A percentile compares a stretch with the other conserved stretches of the same genome.
Conservation (phyloP, 92 coral and sea anemone species). For the Parazoanthus atlanticus region DNA sequence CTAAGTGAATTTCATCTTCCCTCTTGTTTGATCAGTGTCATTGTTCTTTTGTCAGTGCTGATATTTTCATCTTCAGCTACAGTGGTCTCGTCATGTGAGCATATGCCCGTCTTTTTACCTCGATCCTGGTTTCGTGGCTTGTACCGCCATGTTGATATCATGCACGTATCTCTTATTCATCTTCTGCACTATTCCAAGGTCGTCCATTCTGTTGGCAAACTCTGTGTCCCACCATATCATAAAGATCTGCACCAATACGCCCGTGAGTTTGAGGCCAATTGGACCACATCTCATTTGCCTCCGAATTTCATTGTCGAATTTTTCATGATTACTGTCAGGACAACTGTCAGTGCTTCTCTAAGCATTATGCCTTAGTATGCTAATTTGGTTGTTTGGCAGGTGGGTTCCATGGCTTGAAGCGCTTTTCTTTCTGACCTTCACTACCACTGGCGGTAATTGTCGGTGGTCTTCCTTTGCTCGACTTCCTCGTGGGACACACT, state of each 20-base stretch:
- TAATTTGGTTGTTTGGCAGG: conserved; percentile 13
- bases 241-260: conserved; percentile 24
- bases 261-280: conserved; percentile 2
- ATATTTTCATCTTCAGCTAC: background rate
- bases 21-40: background rate
- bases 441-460: conserved; percentile 34
- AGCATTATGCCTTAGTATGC: conserved; percentile 37
- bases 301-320: conserved; percentile 3
- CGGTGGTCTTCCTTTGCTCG: background rate
- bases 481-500: too few species aligned
- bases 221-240: conserved; percentile 45
- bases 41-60: background rate
- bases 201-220: conserved; percentile 16
- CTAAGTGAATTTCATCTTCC: background rate
- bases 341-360: too few species aligned
- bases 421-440: background rate
- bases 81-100: too few species aligned
- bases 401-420: conserved; percentile 40
- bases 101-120: background rate
- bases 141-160: background rate
- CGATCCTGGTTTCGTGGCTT: background rate
- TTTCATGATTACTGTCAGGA: conserved; percentile 17
- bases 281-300: conserved; percentile 3
- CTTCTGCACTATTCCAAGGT: conserved; percentile 12
- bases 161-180: conserved; percentile 1